Evolutionary conservation across 1,140 invertebrate species (phyloP), one percentile per base, ranked within the genome.

Genomic region (Aricia agestis): DNA sequence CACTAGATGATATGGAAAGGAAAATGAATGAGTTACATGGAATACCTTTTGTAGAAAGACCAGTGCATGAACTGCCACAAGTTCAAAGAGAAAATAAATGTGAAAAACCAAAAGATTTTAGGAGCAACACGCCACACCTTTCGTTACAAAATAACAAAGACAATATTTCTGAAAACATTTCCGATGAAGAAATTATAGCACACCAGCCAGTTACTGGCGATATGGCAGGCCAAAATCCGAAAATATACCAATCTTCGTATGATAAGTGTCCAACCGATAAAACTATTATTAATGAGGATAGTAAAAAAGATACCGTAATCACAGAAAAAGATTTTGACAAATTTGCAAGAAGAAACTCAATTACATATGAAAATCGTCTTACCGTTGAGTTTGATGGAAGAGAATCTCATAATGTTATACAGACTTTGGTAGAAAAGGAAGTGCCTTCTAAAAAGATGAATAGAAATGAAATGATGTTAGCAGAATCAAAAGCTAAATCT

Each of bases 261-360:
- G 78, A 79, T 66, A 84, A 80, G 65, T 17, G 58, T 15, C 69
- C 72, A 17, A 68, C n/a, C 52, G 68, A 78, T 32, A 76, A 76
- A 65, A 42, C 63, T 9, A 72, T 65, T 57, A 18, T 41, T 31
- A 77, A 74, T 71, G 66, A 76, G 31, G 82, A 82, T 67, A 65
- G 73, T 66, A 83, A 79, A 73, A 84, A 82, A 71, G 86, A 90
- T 68, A 65, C 78, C 25, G 83, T 90, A 58, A 91, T 91, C 61
- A 91, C 87, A 42, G 90, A 92, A 82, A 90, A 85, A 68, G 90
- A 92, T 74, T 92, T 92, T 76, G 90, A 92, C 74, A 91, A 91
- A 79, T 92, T 92, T 81, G 89, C 82, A 6, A 78, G 90, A 78
- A 77, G 90, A 67, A 92, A 92, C 76, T 92, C 90, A 19, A 79